phyloP scores from a whole-genome alignment of 2,113 vertebrate species.

The Cheirogaleus medius region DNA sequence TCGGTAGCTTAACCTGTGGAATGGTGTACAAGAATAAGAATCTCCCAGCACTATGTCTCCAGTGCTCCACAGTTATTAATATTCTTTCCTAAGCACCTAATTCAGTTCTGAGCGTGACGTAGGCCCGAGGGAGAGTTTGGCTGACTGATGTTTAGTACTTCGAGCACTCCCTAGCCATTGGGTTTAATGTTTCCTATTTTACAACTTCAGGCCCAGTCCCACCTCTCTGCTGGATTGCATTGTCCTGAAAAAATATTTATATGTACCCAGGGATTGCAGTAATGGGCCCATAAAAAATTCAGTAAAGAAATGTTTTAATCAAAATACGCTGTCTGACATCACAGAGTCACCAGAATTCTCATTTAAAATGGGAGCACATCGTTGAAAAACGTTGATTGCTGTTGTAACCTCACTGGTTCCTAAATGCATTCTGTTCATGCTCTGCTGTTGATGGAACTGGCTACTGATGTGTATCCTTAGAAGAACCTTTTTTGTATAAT shows the following conservation, averaged over 20 bases:
- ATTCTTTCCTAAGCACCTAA: conserved; percentile 8
- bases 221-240: conserved; percentile 50
- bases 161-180: background rate
- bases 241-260: conserved; percentile 71
- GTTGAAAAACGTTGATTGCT: conserved; percentile 69
- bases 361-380: conserved; percentile 72
- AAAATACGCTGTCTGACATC: conserved; percentile 69
- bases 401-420: conserved; percentile 70
- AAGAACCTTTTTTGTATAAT: conserved; percentile 66
- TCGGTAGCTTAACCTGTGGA: background rate
- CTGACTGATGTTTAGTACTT: conserved; percentile 13
- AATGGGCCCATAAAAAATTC: conserved; percentile 76
- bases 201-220: conserved; percentile 32
- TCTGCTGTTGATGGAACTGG: conserved; percentile 64
- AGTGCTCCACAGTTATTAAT: background rate
- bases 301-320: conserved; percentile 74
- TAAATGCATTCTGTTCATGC: conserved; percentile 65
- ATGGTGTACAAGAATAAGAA: background rate
- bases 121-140: conserved; percentile 22
- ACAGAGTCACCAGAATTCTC: conserved; percentile 61
- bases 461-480: conserved; percentile 70
- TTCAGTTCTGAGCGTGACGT: conserved; percentile 19
- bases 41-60: background rate
- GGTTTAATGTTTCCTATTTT: conserved; percentile 64
- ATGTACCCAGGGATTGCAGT: conserved; percentile 55